These are phyloP conservation scores for Eonycteris spelaea DNA, from an alignment of 2,113 vertebrate genomes.

Conservation along the genomic window DNA sequence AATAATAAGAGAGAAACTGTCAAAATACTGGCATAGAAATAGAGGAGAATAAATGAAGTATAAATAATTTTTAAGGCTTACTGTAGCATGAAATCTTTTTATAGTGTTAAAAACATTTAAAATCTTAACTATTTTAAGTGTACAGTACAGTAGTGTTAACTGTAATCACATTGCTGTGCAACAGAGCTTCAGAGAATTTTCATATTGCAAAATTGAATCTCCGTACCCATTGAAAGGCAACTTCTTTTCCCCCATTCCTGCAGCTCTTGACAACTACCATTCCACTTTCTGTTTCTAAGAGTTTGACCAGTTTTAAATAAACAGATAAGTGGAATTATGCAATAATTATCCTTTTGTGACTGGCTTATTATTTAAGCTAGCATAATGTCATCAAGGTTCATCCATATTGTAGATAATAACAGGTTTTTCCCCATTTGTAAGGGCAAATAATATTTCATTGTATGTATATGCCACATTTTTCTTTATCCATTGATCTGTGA, in stretches of 20 bases:
- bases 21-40: neutral
- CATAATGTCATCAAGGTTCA: neutral
- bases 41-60: neutral
- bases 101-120: neutral
- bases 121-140: neutral
- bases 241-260: neutral
- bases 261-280: neutral
- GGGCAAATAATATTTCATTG: neutral
- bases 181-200: neutral
- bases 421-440: neutral
- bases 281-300: slow-evolving; percentile 1
- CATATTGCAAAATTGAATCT: neutral
- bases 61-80: neutral
- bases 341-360: neutral
- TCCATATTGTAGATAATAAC: neutral
- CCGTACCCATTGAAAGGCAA: neutral
- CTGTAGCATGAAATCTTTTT: neutral
- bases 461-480: neutral
- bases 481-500: neutral
- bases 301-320: neutral
- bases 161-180: neutral
- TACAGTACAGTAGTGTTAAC: neutral
- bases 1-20: neutral
- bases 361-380: neutral
- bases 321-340: neutral